Evolutionary conservation across 1,140 invertebrate genomes (phyloP), one percentile per base, ranked within the genome.

Genomic region (Caerostris darwini): DNA sequence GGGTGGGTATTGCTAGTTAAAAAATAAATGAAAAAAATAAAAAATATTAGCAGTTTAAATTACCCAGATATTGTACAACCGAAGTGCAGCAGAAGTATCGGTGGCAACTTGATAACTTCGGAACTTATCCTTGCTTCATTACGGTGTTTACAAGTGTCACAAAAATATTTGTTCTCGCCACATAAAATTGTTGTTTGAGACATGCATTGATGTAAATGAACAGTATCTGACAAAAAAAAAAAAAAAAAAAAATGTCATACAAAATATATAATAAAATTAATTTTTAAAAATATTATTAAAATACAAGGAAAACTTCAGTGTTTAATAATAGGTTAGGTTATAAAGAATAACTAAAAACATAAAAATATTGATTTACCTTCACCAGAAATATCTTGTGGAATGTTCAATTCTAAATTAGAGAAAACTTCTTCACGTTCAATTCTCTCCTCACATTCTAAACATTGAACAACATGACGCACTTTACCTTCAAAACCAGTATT

Each of bases 101-200:
- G 90, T 8, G 90, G 90, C n/a, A 57, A 17, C 53, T 81, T 59
- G 8, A 92, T 56, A 12, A 92, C 71, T 67, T 92, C 90, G 56
- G 90, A 92, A 50, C 59, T 92, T 53, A 92, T 92, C 69, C 71
- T 58, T 54, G 90, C 82, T 92, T 92, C 90, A 85, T 92, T 92
- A 50, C 85, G 53, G 19, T 58, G 82, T 7, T 56, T 50, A 19
- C 90, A 92, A 12, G 58, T 57, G 12, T 92, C 90, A 92, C 90
- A 92, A 50, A 56, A 85, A 85, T 61, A 83, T 54, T 92, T 92
- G n/a, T 92, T 92, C 67, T 92, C 90, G n/a, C 82, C 90, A 19
- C 81, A 56, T 6, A 92, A 17, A 19, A 85, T 85, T 17, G 81
- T 92, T 50, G 57, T 83, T 57, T 92, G 90, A 53, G 90, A 83